Evolutionary conservation across 2,113 vertebrate genomes (phyloP), one percentile per base, ranked within the genome.

Genomic region (Semicossyphus pulcher): DNA sequence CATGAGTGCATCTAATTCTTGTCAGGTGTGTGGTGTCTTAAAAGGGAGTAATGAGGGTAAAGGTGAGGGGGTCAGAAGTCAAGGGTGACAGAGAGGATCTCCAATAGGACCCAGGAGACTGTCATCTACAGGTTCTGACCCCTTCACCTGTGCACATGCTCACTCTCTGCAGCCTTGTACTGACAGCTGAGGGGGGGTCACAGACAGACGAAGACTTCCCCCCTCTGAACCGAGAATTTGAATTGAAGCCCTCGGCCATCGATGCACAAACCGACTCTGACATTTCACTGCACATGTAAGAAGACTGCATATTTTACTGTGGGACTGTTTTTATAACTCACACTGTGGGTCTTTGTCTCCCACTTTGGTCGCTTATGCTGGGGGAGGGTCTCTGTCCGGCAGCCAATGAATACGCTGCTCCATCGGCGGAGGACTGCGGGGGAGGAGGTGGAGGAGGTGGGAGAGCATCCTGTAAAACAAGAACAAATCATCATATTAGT

Each of bases 331-430:
- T 64, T 81, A 59, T 78, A 84, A 96, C 98, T 97, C 93, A 99
- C 97, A 99, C 96, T 69, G 95, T 98, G 73, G 98, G 97, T 83
- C 97, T 96, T 88, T 94, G 93, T 87, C 94, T 91, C 63, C 97
- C 83, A 67, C 91, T 92, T 91, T 97, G 97, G 56, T 99, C 98
- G 36, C 89, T 20, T 52, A 93, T 78, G 76, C 92, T 94, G 20
- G 94, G 91, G 63, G 91, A 60, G 31, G 96, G 93, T 80, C 97
- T 97, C 65, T 95, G 95, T 69, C 93, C 89, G 0, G 91, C 82
- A 67, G 94, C 92, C 45, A 94, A 84, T 62, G 95, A 88, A 8
- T 93, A 92, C 0, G 94, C 93, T 5, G 94, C 92, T 26, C 95
- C 92, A 36, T 94, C 70, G 4, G 93, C 86, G 45, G 95, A 93